Evolutionary conservation across 2,888 invertebrate genomes (phyloP), one percentile per base, ranked within the genome.

Genomic region (Cantharis lateralis): DNA sequence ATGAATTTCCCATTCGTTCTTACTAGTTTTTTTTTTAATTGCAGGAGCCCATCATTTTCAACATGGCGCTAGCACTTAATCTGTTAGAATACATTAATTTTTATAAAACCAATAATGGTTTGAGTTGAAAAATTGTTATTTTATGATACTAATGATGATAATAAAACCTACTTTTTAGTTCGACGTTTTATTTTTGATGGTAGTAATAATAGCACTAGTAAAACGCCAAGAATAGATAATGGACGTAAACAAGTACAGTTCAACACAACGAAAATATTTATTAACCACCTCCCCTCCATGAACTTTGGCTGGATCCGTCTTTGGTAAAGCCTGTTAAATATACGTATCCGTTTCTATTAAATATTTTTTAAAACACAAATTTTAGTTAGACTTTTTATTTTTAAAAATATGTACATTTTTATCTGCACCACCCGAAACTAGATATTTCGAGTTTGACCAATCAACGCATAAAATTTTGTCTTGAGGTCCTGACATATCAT

Each of bases 391-490:
- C 18, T 20, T 71, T 61, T 71, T 64, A 84, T 88, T 88, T 81
- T 94, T 95, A 87, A 94, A 97, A 87, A 97, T 93, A 88, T 98
- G 94, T 71, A 99, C 91, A 64, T 96, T 94, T 88, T 97, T 97
- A 88, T 99, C 99, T 48, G 95, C 93, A 11, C 97, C 95, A 32
- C 98, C 99, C 77, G 98, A 98, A 77, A 98, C 91, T 80, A 99
- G 93, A 72, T 94, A 91, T 71, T 94, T 91, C 0, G 95, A 93
- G 88, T 95, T 94, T 1, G 96, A 94, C 98, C 99, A 99, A 89
- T 98, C 96, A 82, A 96, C 96, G 87, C 95, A 95, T 71, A 99
- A 90, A 7, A 97, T 95, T 88, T 96, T 97, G 85, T 98, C 98
- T 84, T 96, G 95, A 87, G 99, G 99, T 0, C 98, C 98, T 72